phyloP scores from a whole-genome alignment of 2,888 invertebrate genomes.

The Cephus runcator region DNA sequence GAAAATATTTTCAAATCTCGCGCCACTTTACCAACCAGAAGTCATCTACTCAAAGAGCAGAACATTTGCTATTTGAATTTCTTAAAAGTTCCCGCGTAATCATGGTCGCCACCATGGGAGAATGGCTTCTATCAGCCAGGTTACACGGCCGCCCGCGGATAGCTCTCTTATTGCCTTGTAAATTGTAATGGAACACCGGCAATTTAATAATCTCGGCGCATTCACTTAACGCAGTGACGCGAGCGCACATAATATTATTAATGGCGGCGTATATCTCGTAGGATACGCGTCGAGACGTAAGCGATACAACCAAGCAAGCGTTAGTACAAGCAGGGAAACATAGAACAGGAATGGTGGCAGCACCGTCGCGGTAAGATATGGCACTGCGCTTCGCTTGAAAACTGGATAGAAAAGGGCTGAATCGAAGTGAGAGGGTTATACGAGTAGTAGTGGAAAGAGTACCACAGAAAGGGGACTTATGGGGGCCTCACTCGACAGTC shows the following conservation, averaged over 20 bases:
- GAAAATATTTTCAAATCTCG: neutral
- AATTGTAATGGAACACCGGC: conserved; percentile 52
- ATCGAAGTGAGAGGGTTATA: neutral
- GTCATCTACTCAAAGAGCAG: neutral
- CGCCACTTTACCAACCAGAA: neutral
- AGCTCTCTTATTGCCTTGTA: conserved; percentile 53
- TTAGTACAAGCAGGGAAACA: neutral
- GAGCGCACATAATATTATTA: conserved; percentile 54
- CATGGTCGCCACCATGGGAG: neutral
- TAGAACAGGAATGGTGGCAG: neutral
- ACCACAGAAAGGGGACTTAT: neutral
- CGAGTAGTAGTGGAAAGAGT: neutral
- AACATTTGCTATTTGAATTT: neutral
- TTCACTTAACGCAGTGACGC: conserved; percentile 48
- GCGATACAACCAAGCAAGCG: neutral
- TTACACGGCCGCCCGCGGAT: conserved; percentile 25
- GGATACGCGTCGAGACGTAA: conserved; percentile 19
- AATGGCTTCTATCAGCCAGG: neutral
- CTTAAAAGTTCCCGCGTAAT: neutral
- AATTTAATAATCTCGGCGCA: conserved; percentile 54
- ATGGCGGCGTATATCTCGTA: conserved; percentile 51
- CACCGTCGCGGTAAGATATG: neutral
- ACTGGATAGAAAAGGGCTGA: neutral
- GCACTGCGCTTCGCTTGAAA: neutral
- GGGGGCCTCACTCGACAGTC: neutral